Conservation (phyloP, 2,113 vertebrate genomes). For the Salvelinus sp. region DNA sequence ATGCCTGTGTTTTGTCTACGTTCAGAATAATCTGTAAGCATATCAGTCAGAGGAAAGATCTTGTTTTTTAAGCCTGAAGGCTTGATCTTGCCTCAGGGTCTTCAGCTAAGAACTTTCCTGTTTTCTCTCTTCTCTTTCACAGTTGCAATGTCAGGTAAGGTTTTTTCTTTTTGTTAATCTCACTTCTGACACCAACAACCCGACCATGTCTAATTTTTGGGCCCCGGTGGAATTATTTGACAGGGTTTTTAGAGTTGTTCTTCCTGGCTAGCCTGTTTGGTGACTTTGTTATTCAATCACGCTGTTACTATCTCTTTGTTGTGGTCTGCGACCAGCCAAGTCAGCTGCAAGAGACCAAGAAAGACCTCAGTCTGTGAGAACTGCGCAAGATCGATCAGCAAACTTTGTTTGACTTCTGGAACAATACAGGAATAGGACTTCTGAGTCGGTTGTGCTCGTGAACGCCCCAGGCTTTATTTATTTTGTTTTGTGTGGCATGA, state of each 20-base stretch:
- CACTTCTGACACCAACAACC: not conserved
- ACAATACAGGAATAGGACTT: constrained; percentile 20
- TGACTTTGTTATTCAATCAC: constrained; percentile 20
- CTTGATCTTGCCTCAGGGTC: constrained; percentile 46
- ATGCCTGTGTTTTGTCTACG: not conserved
- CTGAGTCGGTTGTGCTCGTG: constrained; percentile 3
- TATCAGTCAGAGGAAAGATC: constrained; percentile 44
- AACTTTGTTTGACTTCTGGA: constrained; percentile 28
- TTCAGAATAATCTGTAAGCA: constrained; percentile 32
- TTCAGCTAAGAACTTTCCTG: constrained; percentile 16
- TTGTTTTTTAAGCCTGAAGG: constrained; percentile 38
- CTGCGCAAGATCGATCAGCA: constrained; percentile 1
- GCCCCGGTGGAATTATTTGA: no score
- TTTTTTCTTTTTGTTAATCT: constrained; percentile 29
- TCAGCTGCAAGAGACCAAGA: not conserved
- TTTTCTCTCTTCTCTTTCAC: constrained; percentile 6
- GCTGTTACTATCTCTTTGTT: constrained; percentile 3
- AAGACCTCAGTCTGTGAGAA: constrained; percentile 7
- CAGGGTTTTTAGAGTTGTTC: not conserved
- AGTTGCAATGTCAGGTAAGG: constrained; percentile 26
- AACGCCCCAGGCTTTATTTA: constrained; percentile 23
- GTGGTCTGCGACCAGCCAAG: not conserved
- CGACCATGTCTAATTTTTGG: no score
- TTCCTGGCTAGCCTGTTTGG: constrained; percentile 6
- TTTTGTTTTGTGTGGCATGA: constrained; percentile 30